Base-by-base conservation (phyloP, 1,140 invertebrate genomes). In the Eueides isabella region DNA sequence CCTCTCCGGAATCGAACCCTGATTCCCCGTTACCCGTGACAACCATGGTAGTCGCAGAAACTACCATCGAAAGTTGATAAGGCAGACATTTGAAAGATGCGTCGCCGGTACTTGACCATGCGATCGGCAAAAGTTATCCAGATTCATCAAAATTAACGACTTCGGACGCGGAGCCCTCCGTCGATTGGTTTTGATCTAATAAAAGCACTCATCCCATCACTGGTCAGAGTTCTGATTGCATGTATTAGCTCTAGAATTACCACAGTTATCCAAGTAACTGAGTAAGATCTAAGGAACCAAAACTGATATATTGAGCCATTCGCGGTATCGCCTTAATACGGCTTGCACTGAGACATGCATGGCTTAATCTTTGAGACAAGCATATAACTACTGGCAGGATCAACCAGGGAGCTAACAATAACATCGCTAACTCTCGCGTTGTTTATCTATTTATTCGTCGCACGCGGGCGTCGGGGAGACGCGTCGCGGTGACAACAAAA, bases 181-280 rank as follows among this genome's bases (percentile, higher is more conserved):
- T 91, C 93, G 94, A 94, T 91, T 93, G 90, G 89, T 93, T 92
- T 93, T 92, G 88, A 92, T 92, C 92, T 93, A 91, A 93, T 96
- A 95, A 96, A 96, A 95, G 94, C 95, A 94, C 94, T 94, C 95
- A 94, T 96, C 92, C 94, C 94, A 94, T 94, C 93, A 93, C 93
- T 94, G 94, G 94, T 95, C 94, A 94, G 94, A 94, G 94, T 93
- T 95, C 94, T 94, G 92, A 94, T 94, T 95, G 96, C 96, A 96
- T 96, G 96, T 96, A 96, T 96, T 96, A 96, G 95, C 96, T 97
- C 96, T 96, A 96, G 96, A 96, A 96, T 96, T 96, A 95, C 96
- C 95, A 96, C 96, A 96, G 96, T 97, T 97, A 97, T 69, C 67
- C 67, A 69, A 69, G 67, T 69, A 97, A 95, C 89, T 91, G 92